phyloP scores from a whole-genome alignment of 2,888 invertebrate species.

The Rhamphomyia laevipes region DNA sequence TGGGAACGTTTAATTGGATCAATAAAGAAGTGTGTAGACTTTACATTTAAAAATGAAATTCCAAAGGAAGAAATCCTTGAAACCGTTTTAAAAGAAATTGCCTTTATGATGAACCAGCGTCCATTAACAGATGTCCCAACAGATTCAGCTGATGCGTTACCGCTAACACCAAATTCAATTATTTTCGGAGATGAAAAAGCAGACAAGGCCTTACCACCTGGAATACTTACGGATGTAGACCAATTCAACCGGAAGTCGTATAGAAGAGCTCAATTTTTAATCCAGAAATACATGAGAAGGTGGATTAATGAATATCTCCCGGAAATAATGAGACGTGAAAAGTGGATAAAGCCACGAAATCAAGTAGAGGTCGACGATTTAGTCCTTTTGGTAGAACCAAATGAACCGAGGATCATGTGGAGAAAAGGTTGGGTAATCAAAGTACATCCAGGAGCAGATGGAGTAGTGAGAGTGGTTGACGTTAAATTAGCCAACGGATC shows the following conservation, averaged over 20 bases:
- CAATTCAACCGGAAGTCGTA: conserved; percentile 3
- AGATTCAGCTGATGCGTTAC: no score
- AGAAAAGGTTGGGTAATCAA: no score
- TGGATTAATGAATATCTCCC: conserved; percentile 2
- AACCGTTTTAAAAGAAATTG: no score
- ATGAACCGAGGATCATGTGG: no score
- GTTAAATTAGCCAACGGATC: no score
- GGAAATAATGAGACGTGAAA: not conserved
- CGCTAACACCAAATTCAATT: no score
- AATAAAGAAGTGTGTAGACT: conserved; percentile 1
- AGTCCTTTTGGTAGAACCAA: not conserved
- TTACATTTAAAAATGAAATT: not conserved
- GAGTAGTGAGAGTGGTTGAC: no score
- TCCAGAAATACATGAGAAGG: not conserved
- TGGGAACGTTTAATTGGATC: conserved; percentile 5
- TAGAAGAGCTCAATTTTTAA: conserved; percentile 1
- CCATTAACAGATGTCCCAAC: no score
- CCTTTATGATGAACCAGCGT: no score
- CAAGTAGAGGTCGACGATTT: conserved; percentile 1
- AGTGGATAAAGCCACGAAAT: not conserved
- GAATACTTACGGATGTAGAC: not conserved
- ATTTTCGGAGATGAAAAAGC: no score
- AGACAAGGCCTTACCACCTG: no score
- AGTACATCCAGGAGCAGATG: no score
- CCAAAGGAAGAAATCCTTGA: not conserved